Evolutionary conservation across 2,113 vertebrate species (phyloP).

Genomic region (Erythrolamprus reginae): DNA sequence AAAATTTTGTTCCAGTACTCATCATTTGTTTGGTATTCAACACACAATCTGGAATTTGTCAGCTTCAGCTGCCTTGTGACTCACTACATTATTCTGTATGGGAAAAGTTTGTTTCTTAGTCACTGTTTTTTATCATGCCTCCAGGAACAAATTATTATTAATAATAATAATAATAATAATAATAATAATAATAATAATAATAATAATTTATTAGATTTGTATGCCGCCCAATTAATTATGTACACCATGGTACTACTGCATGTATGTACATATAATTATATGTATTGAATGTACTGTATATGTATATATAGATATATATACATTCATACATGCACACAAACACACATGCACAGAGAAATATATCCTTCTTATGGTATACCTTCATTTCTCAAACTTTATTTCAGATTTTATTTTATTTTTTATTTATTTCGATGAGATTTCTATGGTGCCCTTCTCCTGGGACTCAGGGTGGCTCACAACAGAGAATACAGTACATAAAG

Average conservation of each 20-base stretch:
- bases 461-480: no score
- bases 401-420: no score
- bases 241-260: neutral
- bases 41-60: neutral
- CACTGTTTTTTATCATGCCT: neutral
- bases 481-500: no score
- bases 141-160: no score
- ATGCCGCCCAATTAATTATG: neutral
- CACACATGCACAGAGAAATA: neutral
- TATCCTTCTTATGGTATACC: neutral
- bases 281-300: no score
- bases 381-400: neutral
- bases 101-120: neutral
- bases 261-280: neutral
- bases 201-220: no score
- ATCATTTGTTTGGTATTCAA: neutral
- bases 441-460: no score
- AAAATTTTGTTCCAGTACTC: neutral
- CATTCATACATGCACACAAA: neutral
- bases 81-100: neutral
- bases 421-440: no score
- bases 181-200: no score
- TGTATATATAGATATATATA: no score
- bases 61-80: neutral
- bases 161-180: no score